Conservation (phyloP, 2,888 invertebrate genomes). For the Ischnura elegans region DNA sequence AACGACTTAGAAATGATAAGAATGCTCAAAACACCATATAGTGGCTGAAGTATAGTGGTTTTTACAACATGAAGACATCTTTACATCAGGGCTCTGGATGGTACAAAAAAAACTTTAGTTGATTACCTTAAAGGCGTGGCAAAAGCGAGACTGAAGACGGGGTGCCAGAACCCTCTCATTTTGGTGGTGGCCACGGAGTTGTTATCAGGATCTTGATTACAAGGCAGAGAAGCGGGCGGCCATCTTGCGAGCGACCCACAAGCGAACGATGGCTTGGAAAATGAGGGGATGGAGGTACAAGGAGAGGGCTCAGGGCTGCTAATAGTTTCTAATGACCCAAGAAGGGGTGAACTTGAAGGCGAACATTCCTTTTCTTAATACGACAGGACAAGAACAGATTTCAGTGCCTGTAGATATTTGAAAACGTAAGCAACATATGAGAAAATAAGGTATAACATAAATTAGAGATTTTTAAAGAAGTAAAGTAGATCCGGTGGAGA, state of each 20-base stretch:
- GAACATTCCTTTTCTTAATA: neutral
- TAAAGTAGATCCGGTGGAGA: too few relatives aligned
- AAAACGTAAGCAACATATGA: too few relatives aligned
- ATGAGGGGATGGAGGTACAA: neutral
- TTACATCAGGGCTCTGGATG: too few relatives aligned
- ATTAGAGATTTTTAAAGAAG: too few relatives aligned
- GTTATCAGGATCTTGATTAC: constrained; percentile 59
- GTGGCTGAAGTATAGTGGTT: too few relatives aligned
- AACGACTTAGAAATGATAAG: too few relatives aligned
- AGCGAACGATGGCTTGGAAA: neutral
- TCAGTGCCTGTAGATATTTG: too few relatives aligned
- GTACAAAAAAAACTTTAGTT: neutral
- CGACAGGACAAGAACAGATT: too few relatives aligned
- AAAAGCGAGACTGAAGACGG: neutral
- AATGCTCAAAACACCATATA: too few relatives aligned
- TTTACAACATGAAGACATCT: too few relatives aligned
- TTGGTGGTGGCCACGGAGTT: neutral
- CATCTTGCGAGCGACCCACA: neutral
- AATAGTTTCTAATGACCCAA: neutral
- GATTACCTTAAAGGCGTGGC: neutral
- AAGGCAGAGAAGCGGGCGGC: constrained; percentile 18
- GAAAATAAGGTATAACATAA: too few relatives aligned
- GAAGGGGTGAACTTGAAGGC: neutral
- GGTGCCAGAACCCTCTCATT: constrained; percentile 54
- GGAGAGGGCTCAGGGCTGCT: neutral